These are phyloP conservation scores for Monarcha castaneiventris DNA, from an alignment of 2,113 vertebrate genomes.

Conservation along the genomic window DNA sequence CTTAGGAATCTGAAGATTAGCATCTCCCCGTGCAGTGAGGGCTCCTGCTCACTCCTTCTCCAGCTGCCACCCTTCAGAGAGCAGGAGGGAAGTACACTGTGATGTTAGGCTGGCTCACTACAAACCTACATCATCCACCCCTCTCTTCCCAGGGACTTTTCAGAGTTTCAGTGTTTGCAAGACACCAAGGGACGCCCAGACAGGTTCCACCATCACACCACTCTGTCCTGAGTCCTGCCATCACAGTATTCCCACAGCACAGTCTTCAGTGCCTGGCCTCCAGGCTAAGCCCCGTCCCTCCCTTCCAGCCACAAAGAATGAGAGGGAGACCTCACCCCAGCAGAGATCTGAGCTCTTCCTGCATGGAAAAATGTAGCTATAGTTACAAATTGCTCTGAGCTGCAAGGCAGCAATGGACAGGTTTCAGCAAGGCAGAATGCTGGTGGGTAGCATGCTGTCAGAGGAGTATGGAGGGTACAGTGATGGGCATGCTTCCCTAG, in stretches of 20 bases:
- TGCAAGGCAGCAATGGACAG: background rate
- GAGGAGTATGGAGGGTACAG: background rate
- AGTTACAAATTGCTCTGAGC: rapidly evolving
- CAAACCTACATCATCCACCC: background rate
- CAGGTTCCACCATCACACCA: background rate
- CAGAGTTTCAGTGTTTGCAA: background rate
- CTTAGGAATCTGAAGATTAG: background rate
- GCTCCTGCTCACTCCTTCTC: background rate
- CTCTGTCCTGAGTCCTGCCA: background rate
- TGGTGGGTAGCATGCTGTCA: background rate
- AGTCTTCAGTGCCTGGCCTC: background rate
- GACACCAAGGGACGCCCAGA: rapidly evolving
- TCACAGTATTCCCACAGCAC: rapidly evolving
- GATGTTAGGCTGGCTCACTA: background rate
- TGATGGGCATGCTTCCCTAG: rapidly evolving
- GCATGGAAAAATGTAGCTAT: background rate
- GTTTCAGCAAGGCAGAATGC: background rate
- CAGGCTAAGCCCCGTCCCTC: background rate
- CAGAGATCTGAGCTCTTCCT: background rate
- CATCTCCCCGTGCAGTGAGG: background rate
- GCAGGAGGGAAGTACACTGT: background rate
- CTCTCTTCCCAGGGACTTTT: background rate
- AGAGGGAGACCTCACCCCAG: background rate
- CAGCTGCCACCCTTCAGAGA: background rate
- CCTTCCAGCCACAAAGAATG: background rate